Percentiles rank a stretch among this genome's conserved stretches.
These are phyloP conservation scores for Chesias legatella DNA, from an alignment of 2,888 invertebrate genomes.

Conservation along the genomic window DNA sequence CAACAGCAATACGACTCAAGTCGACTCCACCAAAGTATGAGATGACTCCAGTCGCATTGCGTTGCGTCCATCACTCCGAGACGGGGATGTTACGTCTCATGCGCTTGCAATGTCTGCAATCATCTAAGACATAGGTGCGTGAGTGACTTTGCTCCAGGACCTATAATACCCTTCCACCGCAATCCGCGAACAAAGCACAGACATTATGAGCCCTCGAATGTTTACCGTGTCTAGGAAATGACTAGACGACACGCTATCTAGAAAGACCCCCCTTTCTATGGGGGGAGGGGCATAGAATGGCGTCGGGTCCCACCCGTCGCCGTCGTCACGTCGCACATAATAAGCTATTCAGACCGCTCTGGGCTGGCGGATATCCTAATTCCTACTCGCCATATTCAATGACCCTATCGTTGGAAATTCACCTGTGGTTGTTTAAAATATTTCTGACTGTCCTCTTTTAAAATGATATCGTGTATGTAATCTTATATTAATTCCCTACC, in stretches of 20 bases:
- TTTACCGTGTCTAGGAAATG: conserved; percentile 48
- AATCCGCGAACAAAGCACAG: conserved; percentile 21
- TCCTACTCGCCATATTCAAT: conserved; percentile 27
- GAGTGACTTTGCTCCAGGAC: not conserved
- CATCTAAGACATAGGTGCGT: not conserved
- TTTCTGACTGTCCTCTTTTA: too few species aligned
- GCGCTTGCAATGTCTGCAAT: not conserved
- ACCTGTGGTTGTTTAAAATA: too few species aligned
- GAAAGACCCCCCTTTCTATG: too few species aligned
- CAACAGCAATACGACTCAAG: too few species aligned
- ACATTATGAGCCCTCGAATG: conserved; percentile 33
- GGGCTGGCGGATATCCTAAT: conserved; percentile 57
- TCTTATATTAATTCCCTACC: too few species aligned
- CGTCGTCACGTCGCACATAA: conserved; percentile 39
- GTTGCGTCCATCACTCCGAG: too few species aligned
- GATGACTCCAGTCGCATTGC: too few species aligned
- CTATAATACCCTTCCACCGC: not conserved
- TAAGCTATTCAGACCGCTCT: conserved; percentile 42
- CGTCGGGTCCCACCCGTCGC: conserved; percentile 23
- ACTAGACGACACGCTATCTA: conserved; percentile 52
- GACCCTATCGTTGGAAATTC: not conserved
- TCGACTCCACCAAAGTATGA: too few species aligned
- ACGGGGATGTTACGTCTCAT: too few species aligned
- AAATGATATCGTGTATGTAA: too few species aligned
- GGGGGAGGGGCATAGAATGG: conserved; percentile 43